A percentile compares a stretch with the other conserved stretches of the same genome.
These are phyloP conservation scores for Balaeniceps rex DNA, from an alignment of 2,113 vertebrate species.

Conservation along the genomic window DNA sequence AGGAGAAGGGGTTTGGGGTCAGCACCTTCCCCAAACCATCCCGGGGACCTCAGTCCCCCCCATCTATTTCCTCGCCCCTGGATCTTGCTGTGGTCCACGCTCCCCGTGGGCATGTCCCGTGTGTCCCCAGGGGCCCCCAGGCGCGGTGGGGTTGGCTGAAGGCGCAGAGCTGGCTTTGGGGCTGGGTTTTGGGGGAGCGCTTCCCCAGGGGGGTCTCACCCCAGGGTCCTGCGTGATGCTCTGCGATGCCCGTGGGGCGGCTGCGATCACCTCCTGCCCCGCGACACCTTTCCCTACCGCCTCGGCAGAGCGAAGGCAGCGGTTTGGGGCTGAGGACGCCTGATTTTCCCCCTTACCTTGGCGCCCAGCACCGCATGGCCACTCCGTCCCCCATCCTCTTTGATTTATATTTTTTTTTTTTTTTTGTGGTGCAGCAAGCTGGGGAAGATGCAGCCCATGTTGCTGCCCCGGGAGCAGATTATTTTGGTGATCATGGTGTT, in stretches of 20 bases:
- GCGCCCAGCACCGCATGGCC: rapidly evolving
- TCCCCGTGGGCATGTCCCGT: background rate
- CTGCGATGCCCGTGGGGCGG: rapidly evolving
- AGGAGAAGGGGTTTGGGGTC: background rate
- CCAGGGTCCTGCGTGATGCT: background rate
- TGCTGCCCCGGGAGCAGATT: background rate
- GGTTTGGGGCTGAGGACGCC: background rate
- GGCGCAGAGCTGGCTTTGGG: background rate
- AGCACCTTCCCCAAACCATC: background rate
- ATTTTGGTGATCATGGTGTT: background rate
- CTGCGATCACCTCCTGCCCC: rapidly evolving
- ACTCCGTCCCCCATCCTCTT: rapidly evolving
- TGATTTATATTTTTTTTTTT: background rate
- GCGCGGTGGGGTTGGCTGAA: rapidly evolving
- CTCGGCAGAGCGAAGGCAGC: rapidly evolving
- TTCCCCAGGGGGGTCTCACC: background rate
- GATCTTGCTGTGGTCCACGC: rapidly evolving
- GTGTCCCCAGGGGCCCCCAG: background rate
- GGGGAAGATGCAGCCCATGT: rapidly evolving
- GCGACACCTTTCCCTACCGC: rapidly evolving
- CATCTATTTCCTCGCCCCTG: background rate
- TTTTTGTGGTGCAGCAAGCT: too few relatives aligned
- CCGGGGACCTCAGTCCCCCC: rapidly evolving
- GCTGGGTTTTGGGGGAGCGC: background rate
- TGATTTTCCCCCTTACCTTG: rapidly evolving